Conservation (phyloP, 2,113 vertebrate genomes). For the Bathybates hornii region DNA sequence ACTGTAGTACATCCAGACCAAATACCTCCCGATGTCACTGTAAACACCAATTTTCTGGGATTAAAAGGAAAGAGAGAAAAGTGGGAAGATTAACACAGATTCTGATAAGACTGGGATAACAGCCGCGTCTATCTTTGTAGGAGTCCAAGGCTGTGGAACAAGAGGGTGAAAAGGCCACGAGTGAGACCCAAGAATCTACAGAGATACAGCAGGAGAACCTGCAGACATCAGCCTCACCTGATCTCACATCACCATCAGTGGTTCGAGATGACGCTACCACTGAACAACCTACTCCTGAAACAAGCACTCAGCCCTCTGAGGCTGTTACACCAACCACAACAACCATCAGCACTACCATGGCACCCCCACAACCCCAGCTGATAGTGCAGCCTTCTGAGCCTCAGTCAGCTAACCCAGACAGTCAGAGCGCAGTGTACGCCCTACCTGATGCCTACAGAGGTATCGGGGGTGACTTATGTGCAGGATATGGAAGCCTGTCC, state of each 20-base stretch:
- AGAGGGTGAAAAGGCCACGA: slow-evolving; percentile 11
- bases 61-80: not conserved
- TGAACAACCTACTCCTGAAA: not conserved
- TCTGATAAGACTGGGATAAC: not conserved
- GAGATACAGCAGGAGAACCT: slow-evolving; percentile 15
- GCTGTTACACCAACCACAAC: not conserved
- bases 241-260: slow-evolving; percentile 10
- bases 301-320: slow-evolving; percentile 4
- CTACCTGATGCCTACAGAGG: slow-evolving; percentile 48
- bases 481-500: slow-evolving; percentile 64
- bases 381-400: slow-evolving; percentile 20
- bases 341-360: not conserved
- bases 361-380: not conserved
- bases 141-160: slow-evolving; percentile 56
- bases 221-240: slow-evolving; percentile 1
- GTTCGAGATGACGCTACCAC: not conserved
- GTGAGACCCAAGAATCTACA: slow-evolving; percentile 11
- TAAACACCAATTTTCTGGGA: slow-evolving; percentile 1
- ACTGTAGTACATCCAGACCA: not conserved
- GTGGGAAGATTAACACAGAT: not conserved
- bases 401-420: slow-evolving; percentile 21
- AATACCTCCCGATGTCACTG: not conserved
- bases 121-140: slow-evolving; percentile 15
- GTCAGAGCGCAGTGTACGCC: slow-evolving; percentile 42
- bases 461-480: slow-evolving; percentile 40